phyloP scores from a whole-genome alignment of 2,888 invertebrate species.

The Melanargia galathea region DNA sequence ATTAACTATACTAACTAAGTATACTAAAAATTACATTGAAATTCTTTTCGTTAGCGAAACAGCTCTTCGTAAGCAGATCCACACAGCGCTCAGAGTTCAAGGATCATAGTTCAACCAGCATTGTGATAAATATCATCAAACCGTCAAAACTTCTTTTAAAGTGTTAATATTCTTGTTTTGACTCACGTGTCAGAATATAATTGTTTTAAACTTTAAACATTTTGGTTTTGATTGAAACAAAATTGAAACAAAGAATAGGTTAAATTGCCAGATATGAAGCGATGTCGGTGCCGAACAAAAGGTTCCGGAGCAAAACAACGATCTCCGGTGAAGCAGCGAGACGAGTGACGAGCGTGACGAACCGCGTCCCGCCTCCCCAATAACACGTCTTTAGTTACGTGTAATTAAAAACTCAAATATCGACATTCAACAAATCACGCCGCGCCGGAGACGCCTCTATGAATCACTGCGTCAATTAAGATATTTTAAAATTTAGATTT shows the following conservation, averaged over 20 bases:
- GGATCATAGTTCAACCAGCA: background rate
- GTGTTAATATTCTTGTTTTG: background rate
- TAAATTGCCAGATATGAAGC: constrained; percentile 25
- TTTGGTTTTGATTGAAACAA: constrained; percentile 1
- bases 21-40: too few relatives aligned
- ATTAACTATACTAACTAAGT: too few relatives aligned
- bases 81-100: background rate
- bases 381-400: constrained; percentile 74
- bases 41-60: background rate
- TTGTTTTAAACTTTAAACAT: constrained; percentile 7
- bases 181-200: constrained; percentile 1
- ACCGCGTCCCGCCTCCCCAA: constrained; percentile 69
- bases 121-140: background rate
- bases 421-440: constrained; percentile 75
- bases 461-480: constrained; percentile 76
- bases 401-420: constrained; percentile 79
- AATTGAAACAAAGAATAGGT: constrained; percentile 24
- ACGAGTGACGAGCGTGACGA: constrained; percentile 70
- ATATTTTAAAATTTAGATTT: constrained; percentile 47
- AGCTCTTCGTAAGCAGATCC: background rate
- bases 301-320: constrained; percentile 46
- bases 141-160: background rate
- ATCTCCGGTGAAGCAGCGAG: constrained; percentile 45
- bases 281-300: constrained; percentile 33
- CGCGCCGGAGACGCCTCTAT: constrained; percentile 56